A percentile compares a stretch with the other conserved stretches of the same genome.
Conservation (phyloP, 2,888 invertebrate genomes). For the Caenorhabditis sp. region DNA sequence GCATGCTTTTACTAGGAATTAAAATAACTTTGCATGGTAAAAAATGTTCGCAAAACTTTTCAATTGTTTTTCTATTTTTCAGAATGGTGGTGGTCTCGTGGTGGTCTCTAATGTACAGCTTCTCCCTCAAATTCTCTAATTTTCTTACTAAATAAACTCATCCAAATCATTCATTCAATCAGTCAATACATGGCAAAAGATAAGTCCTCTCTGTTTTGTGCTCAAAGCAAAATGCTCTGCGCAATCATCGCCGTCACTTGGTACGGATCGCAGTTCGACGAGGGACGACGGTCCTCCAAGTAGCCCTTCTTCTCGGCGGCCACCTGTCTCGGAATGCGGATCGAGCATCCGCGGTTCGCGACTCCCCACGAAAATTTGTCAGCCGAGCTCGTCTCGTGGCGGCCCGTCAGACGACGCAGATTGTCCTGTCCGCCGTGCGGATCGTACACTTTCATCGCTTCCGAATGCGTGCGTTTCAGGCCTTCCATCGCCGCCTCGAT, state of each 20-base stretch:
- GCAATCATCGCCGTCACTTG: conserved; percentile 70
- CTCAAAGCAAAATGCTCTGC: conserved; percentile 57
- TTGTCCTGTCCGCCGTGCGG: conserved; percentile 93
- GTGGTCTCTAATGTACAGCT: neutral
- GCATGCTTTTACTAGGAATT: conserved; percentile 34
- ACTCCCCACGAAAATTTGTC: conserved; percentile 88
- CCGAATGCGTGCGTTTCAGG: conserved; percentile 41
- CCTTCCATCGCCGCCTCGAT: conserved; percentile 61
- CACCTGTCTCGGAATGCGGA: conserved; percentile 77
- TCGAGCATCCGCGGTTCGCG: conserved; percentile 74
- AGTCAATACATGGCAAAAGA: neutral
- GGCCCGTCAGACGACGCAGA: conserved; percentile 92
- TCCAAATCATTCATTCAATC: too few species aligned
- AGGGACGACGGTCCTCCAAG: conserved; percentile 77
- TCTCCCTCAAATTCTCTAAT: too few species aligned
- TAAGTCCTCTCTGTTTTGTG: neutral
- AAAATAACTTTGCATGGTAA: too few species aligned
- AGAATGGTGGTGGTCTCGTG: conserved; percentile 23
- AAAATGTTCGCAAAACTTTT: neutral
- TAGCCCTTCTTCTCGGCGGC: conserved; percentile 72
- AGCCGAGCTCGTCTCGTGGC: conserved; percentile 95
- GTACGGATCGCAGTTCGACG: conserved; percentile 77
- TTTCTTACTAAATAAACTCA: neutral
- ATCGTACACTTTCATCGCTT: conserved; percentile 81
- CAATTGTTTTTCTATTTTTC: conserved; percentile 1